Evolutionary conservation across 2,113 vertebrate species (phyloP).

Genomic region (Maccullochella peelii): DNA sequence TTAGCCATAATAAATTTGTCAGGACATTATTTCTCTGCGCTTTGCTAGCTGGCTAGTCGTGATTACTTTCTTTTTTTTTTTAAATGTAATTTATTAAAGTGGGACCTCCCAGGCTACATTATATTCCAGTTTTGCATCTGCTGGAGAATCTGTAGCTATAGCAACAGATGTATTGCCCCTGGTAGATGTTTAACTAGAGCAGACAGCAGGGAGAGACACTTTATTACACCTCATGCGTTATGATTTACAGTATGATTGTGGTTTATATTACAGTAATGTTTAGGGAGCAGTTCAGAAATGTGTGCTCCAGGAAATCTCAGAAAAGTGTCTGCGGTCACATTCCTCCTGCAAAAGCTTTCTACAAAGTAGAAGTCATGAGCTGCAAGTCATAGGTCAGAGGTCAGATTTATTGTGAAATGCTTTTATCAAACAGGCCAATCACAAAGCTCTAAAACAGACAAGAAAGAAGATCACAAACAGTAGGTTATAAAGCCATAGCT

Average conservation of each 20-base stretch:
- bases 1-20: slow-evolving; percentile 62
- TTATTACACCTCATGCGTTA: slow-evolving; percentile 77
- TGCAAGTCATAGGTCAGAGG: slow-evolving; percentile 21
- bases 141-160: slow-evolving; percentile 73
- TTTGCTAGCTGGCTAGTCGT: slow-evolving; percentile 41
- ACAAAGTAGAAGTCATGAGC: slow-evolving; percentile 9
- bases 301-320: slow-evolving; percentile 47
- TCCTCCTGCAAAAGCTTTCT: slow-evolving; percentile 41
- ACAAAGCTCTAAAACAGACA: slow-evolving; percentile 27
- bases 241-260: slow-evolving; percentile 72
- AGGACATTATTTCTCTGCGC: slow-evolving; percentile 52
- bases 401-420: slow-evolving; percentile 29
- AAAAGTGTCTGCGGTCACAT: slow-evolving; percentile 40
- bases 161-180: slow-evolving; percentile 76
- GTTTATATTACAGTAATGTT: slow-evolving; percentile 70
- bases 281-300: slow-evolving; percentile 59
- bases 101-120: slow-evolving; percentile 71
- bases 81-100: slow-evolving; percentile 74
- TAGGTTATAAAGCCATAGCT: background rate
- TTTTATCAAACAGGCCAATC: slow-evolving; percentile 28
- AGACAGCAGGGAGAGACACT: slow-evolving; percentile 76
- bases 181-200: slow-evolving; percentile 81
- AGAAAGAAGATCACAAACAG: slow-evolving; percentile 4
- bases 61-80: slow-evolving; percentile 60
- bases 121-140: slow-evolving; percentile 55